phyloP scores from a whole-genome alignment of 2,797 vertebrate genomes.

The Ateles fusciceps region DNA sequence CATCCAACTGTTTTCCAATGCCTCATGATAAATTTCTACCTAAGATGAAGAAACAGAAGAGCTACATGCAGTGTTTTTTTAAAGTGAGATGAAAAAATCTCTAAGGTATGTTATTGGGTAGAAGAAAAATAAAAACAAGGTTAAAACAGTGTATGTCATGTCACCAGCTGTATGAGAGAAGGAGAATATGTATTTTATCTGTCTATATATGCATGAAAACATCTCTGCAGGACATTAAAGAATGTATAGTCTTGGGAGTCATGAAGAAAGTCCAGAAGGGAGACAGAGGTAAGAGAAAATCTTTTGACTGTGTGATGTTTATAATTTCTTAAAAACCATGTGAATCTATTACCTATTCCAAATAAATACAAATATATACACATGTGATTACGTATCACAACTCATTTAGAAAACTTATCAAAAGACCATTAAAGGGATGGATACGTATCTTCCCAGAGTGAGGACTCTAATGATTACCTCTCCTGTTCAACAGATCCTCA shows the following conservation, averaged over 20 bases:
- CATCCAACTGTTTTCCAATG: background rate
- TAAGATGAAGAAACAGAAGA: background rate
- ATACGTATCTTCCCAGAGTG: background rate
- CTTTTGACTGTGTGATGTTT: background rate
- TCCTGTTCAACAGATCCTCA: background rate
- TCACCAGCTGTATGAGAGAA: background rate
- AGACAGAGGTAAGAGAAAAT: background rate
- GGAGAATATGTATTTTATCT: background rate
- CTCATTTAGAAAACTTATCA: background rate
- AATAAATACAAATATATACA: background rate
- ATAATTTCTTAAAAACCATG: background rate
- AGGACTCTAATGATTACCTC: background rate
- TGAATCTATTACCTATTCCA: background rate
- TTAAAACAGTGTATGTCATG: background rate
- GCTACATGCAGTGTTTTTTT: background rate
- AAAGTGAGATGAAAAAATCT: background rate
- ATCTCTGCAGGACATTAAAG: background rate
- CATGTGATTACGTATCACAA: background rate
- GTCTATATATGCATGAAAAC: background rate
- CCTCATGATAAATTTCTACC: background rate
- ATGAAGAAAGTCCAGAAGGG: background rate
- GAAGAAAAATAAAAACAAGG: background rate
- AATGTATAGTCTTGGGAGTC: background rate
- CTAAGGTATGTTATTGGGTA: background rate
- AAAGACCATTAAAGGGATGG: background rate